Conservation (phyloP, 1,140 invertebrate genomes). For the Condylostylus longicornis region DNA sequence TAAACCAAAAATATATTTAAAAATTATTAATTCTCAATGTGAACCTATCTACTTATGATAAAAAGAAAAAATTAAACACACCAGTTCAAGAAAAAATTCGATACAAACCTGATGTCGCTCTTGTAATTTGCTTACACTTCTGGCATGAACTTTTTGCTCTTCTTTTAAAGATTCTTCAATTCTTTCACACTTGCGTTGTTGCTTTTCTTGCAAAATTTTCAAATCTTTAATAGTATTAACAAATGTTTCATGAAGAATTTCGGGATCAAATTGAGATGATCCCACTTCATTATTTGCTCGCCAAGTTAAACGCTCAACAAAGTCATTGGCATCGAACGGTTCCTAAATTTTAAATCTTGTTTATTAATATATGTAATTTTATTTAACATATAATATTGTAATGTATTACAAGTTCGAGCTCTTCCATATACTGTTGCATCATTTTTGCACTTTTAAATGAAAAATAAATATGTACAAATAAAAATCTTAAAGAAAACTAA, state of each 20-base stretch:
- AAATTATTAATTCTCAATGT: conserved; percentile 2
- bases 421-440: conserved; percentile 72
- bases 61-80: background rate
- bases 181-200: conserved; percentile 75
- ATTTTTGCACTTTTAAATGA: conserved; percentile 38
- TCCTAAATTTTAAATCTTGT: conserved; percentile 41
- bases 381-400: background rate
- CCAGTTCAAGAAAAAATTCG: background rate
- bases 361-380: conserved; percentile 5
- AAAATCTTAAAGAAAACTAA: too few relatives aligned
- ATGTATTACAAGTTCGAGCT: conserved; percentile 52
- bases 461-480: too few relatives aligned
- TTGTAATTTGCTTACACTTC: conserved; percentile 66
- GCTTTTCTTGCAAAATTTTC: conserved; percentile 62
- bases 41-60: too few relatives aligned
- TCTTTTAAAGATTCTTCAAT: conserved; percentile 69
- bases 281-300: conserved; percentile 69
- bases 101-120: conserved; percentile 62
- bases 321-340: conserved; percentile 91
- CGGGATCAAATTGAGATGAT: conserved; percentile 54
- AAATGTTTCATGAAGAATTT: conserved; percentile 77
- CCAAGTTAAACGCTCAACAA: conserved; percentile 93
- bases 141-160: conserved; percentile 70
- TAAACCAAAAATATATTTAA: conserved; percentile 18
- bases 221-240: conserved; percentile 72